Percentiles rank a stretch among this genome's conserved stretches.
These are phyloP conservation scores for Cheilosia urbana DNA, from an alignment of 2,888 invertebrate genomes.

Conservation along the genomic window DNA sequence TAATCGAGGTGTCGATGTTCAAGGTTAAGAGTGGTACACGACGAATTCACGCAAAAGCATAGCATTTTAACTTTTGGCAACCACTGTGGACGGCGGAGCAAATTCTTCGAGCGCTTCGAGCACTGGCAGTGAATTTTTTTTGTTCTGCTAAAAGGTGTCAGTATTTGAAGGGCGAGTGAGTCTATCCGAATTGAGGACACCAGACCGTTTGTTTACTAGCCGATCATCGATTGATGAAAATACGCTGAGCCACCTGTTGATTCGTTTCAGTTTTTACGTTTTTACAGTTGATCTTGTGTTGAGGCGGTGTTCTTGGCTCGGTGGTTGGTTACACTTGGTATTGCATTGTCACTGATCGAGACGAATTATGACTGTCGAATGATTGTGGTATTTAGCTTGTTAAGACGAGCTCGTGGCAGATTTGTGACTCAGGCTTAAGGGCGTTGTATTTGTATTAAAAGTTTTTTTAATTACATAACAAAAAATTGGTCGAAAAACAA, in stretches of 20 bases:
- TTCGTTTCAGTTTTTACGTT: not conserved
- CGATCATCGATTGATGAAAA: conserved; percentile 20
- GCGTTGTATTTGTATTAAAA: too few species aligned
- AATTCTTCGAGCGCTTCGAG: conserved; percentile 46
- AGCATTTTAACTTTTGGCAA: conserved; percentile 55
- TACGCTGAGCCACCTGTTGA: conserved; percentile 52
- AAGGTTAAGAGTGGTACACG: conserved; percentile 48
- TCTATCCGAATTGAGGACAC: conserved; percentile 38
- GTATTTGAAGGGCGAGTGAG: conserved; percentile 47
- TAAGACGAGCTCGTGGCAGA: not conserved
- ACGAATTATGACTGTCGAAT: not conserved
- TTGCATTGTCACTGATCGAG: conserved; percentile 48
- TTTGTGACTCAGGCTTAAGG: too few species aligned
- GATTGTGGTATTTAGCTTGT: not conserved
- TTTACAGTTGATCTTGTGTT: not conserved
- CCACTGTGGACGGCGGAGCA: conserved; percentile 4
- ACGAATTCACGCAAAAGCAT: conserved; percentile 31
- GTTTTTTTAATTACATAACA: too few species aligned
- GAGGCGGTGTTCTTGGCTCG: not conserved
- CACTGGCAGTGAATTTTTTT: conserved; percentile 29
- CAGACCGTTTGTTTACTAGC: conserved; percentile 8
- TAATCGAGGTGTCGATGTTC: conserved; percentile 49
- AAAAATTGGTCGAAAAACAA: too few species aligned
- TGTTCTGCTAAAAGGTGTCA: not conserved
- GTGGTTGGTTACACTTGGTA: not conserved